phyloP scores from a whole-genome alignment of 2,888 invertebrate genomes.

The Isoperla grammatica region DNA sequence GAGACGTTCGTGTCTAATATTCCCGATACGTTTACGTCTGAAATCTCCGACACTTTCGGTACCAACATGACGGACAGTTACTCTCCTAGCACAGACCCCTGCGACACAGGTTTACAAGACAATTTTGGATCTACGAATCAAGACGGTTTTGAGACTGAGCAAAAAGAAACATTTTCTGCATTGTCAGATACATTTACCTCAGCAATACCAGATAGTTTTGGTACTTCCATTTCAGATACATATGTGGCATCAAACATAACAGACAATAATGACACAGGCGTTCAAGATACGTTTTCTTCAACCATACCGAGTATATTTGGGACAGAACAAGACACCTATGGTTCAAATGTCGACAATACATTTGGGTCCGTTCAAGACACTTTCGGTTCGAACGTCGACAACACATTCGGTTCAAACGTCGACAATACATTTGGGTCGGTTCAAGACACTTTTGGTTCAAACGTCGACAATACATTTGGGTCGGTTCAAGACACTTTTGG shows the following conservation, averaged over 20 bases:
- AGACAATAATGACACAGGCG: too few relatives aligned
- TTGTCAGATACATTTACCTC: slow-evolving; percentile 11
- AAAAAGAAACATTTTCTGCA: slow-evolving; percentile 1
- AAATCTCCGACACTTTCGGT: background rate
- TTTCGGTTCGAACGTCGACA: slow-evolving; percentile 1
- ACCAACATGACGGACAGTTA: background rate
- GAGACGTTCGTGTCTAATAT: slow-evolving; percentile 8
- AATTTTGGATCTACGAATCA: slow-evolving; percentile 5
- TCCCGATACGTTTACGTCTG: slow-evolving; percentile 9
- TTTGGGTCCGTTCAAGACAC: slow-evolving; percentile 9
- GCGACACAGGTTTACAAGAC: background rate
- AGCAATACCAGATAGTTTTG: slow-evolving; percentile 1
- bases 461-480: background rate
- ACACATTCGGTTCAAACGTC: slow-evolving; percentile 6
- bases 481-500: slow-evolving; percentile 6
- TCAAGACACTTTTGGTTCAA: slow-evolving; percentile 9
- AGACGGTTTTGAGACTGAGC: slow-evolving; percentile 1
- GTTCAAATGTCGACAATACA: background rate
- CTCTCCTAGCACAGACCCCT: too few relatives aligned
- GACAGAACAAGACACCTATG: slow-evolving; percentile 1
- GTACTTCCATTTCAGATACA: background rate
- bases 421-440: background rate
- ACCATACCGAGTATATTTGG: background rate
- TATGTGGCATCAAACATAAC: background rate
- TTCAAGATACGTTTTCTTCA: slow-evolving; percentile 4